These are phyloP conservation scores for Elaphurus davidianus DNA, from an alignment of 2,113 vertebrate species.

Conservation along the genomic window DNA sequence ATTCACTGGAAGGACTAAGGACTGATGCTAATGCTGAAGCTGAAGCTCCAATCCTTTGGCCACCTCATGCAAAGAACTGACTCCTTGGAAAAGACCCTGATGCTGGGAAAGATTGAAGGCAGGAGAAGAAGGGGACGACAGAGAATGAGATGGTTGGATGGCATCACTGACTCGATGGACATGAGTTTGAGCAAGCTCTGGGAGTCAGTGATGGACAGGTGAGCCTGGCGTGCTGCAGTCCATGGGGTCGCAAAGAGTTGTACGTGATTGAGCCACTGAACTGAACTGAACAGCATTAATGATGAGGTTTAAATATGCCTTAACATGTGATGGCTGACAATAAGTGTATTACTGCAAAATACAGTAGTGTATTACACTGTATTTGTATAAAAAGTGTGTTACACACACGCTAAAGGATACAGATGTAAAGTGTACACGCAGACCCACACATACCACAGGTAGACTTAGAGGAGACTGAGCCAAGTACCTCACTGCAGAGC, in stretches of 20 bases:
- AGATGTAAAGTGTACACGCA: background rate
- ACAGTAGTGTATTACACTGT: too few species aligned
- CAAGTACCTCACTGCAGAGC: accelerated
- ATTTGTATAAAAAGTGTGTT: too few species aligned
- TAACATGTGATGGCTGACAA: accelerated
- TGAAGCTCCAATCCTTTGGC: background rate
- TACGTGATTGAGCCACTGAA: background rate
- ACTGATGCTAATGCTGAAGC: background rate
- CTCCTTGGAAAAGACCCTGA: background rate
- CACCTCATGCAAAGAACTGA: background rate
- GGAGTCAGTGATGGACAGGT: background rate
- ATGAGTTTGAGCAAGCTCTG: background rate
- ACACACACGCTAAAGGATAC: background rate
- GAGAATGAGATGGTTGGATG: background rate
- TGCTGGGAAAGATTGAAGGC: background rate
- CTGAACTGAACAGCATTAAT: background rate
- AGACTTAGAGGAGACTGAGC: accelerated
- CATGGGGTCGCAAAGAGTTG: background rate
- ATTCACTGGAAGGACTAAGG: background rate
- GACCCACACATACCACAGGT: accelerated
- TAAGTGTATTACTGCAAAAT: accelerated
- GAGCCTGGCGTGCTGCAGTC: background rate
- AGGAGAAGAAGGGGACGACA: background rate
- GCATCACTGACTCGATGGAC: background rate
- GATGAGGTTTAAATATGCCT: too few species aligned